A percentile compares a stretch with the other conserved stretches of the same genome.
phyloP scores from a whole-genome alignment of 2,888 invertebrate genomes.

The Hybos culiciformis region DNA sequence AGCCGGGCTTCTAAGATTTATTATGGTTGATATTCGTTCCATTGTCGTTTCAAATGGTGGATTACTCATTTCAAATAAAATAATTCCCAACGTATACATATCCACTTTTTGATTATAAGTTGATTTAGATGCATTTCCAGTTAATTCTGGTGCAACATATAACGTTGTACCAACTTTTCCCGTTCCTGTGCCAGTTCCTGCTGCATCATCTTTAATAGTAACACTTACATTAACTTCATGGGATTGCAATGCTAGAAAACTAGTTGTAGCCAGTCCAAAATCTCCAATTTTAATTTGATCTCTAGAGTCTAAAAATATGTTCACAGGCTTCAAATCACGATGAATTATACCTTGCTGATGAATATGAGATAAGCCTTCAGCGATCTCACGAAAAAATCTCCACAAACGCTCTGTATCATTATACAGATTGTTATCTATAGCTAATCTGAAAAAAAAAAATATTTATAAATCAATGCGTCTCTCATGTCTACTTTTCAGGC shows the following conservation, averaged over 20 bases:
- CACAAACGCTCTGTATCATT: constrained; percentile 69
- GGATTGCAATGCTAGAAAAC: constrained; percentile 38
- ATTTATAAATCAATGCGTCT: constrained; percentile 8
- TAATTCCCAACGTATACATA: constrained; percentile 77
- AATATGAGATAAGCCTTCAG: constrained; percentile 78
- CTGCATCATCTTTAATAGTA: constrained; percentile 24
- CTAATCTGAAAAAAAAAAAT: constrained; percentile 49
- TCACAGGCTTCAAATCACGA: constrained; percentile 74
- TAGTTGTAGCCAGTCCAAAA: constrained; percentile 88
- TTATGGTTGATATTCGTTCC: constrained; percentile 73
- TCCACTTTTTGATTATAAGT: constrained; percentile 82
- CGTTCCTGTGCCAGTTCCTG: constrained; percentile 40
- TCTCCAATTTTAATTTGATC: constrained; percentile 96
- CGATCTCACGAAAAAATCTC: constrained; percentile 88
- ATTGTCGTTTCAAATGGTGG: constrained; percentile 71
- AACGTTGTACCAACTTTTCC: constrained; percentile 87
- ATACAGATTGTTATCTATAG: constrained; percentile 71
- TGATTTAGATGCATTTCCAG: constrained; percentile 51
- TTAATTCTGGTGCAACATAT: constrained; percentile 90
- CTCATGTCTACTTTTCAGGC: neutral
- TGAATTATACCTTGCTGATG: constrained; percentile 87
- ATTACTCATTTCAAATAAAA: constrained; percentile 92
- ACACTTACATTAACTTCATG: constrained; percentile 18
- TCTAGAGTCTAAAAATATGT: constrained; percentile 87
- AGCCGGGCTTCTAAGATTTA: constrained; percentile 53